These are phyloP conservation scores for rat (Rattus norvegicus) DNA, from an alignment of 2,113 vertebrate genomes.

Conservation along the genomic window GRCr8 NC_086020.1:54319501-54320000, in stretches of 20 bases:
- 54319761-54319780: conserved; percentile 30
- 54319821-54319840: background rate
- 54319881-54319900: background rate
- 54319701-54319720: background rate
- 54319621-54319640: conserved; percentile 67
- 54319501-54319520: conserved; percentile 28
- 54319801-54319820: background rate
- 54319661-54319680: conserved; percentile 64
- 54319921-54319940: background rate
- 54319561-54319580: conserved; percentile 67
- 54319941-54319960: background rate
- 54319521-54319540: conserved; percentile 32
- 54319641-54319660: conserved; percentile 43
- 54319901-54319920: background rate
- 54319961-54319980: background rate
- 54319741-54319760: background rate
- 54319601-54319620: conserved; percentile 51
- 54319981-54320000: background rate
- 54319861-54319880: conserved; percentile 36
- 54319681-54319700: background rate
- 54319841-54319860: background rate
- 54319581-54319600: conserved; percentile 60
- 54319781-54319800: background rate
- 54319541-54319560: conserved; percentile 52
- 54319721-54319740: background rate